Percentiles rank a stretch among this genome's conserved stretches.
Evolutionary conservation across 2,888 invertebrate genomes (phyloP).

Genomic region (Lampropteryx suffumata): DNA sequence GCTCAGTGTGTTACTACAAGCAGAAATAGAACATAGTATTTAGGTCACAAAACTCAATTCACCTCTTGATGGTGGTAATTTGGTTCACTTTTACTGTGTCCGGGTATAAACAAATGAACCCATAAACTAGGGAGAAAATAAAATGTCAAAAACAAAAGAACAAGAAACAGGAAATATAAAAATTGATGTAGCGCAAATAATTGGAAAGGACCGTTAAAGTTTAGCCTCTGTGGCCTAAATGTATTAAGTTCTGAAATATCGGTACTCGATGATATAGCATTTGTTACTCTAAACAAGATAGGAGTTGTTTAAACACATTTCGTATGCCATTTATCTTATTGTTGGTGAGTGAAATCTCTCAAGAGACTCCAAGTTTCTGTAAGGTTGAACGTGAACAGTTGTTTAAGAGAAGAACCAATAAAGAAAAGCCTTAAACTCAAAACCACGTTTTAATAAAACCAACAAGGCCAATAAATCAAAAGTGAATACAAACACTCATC

Average conservation of each 20-base stretch:
- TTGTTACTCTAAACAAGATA: constrained; percentile 5
- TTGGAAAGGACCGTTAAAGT: constrained; percentile 48
- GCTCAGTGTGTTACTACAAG: no score
- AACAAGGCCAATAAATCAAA: constrained; percentile 32
- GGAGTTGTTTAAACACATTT: background rate
- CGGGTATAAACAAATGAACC: constrained; percentile 26
- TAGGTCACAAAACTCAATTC: background rate
- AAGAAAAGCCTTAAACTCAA: constrained; percentile 14
- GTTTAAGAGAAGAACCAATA: constrained; percentile 14
- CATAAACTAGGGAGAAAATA: constrained; percentile 31
- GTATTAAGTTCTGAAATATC: constrained; percentile 47
- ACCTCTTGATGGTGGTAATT: background rate
- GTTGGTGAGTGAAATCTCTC: constrained; percentile 12
- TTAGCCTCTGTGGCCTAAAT: constrained; percentile 31
- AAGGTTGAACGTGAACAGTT: constrained; percentile 3
- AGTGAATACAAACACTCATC: constrained; percentile 27
- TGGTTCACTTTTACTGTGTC: constrained; percentile 11
- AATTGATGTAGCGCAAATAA: constrained; percentile 54
- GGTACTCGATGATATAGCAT: constrained; percentile 26
- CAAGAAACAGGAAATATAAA: constrained; percentile 45
- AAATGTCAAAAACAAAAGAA: constrained; percentile 41
- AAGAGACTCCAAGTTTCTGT: constrained; percentile 11
- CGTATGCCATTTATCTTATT: constrained; percentile 10
- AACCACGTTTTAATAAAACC: constrained; percentile 23
- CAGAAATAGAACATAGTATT: no score